Percentiles rank a stretch among this genome's conserved stretches.
phyloP scores from a whole-genome alignment of 2,797 vertebrate genomes.

The Hipposideros larvatus region DNA sequence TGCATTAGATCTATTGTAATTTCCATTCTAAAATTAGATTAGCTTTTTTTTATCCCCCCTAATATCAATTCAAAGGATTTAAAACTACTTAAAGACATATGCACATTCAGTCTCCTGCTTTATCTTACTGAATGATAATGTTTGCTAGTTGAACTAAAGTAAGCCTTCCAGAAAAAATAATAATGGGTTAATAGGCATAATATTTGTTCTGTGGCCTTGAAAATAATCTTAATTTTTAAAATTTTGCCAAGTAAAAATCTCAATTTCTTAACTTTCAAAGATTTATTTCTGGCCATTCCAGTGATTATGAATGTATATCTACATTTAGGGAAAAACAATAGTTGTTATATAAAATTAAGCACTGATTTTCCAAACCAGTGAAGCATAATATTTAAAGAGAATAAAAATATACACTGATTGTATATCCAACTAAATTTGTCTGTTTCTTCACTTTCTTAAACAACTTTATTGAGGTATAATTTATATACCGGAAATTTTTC shows the following conservation, averaged over 20 bases:
- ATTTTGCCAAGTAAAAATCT: slow-evolving; percentile 54
- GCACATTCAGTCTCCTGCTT: not conserved
- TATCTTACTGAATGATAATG: slow-evolving; percentile 60
- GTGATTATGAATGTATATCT: not conserved
- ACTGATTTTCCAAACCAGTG: slow-evolving; percentile 28
- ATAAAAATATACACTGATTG: not conserved
- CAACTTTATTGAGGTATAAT: not conserved
- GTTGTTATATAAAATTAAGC: not conserved
- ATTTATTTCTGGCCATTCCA: not conserved
- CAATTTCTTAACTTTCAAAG: not conserved
- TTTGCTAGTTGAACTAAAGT: slow-evolving; percentile 44
- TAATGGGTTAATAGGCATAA: not conserved
- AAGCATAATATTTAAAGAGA: slow-evolving; percentile 15
- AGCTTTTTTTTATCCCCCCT: slow-evolving; percentile 49
- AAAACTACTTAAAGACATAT: slow-evolving; percentile 43
- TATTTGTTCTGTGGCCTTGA: slow-evolving; percentile 36
- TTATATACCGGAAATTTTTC: not conserved
- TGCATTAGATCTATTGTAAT: slow-evolving; percentile 59
- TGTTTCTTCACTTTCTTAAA: slow-evolving; percentile 1
- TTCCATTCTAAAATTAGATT: slow-evolving; percentile 72
- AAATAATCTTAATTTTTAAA: slow-evolving; percentile 40
- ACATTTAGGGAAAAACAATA: not conserved
- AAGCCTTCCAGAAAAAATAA: not conserved
- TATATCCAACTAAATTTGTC: not conserved
- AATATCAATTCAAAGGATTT: slow-evolving; percentile 8